Evolutionary conservation across 2,113 vertebrate species (phyloP).

Genomic region (Chionis minor): DNA sequence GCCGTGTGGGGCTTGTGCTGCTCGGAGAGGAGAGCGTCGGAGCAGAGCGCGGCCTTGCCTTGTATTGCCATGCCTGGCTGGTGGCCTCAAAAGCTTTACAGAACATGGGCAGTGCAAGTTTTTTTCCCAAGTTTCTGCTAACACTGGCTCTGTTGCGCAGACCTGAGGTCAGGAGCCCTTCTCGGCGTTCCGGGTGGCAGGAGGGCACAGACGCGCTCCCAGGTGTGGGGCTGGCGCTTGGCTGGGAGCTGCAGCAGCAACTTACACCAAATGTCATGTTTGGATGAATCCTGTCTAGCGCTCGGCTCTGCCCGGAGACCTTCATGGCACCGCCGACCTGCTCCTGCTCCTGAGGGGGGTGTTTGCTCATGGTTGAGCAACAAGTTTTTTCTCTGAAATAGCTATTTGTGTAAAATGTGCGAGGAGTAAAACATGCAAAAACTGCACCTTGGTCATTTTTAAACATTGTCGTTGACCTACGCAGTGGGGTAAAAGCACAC

Average conservation of each 20-base stretch:
- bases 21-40: accelerated
- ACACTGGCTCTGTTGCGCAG: not conserved
- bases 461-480: not conserved
- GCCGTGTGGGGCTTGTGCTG: not conserved
- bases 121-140: not conserved
- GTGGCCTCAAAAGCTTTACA: not conserved
- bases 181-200: not conserved
- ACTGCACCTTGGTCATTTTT: not conserved
- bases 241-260: not conserved
- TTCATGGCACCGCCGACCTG: accelerated
- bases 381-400: not conserved
- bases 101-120: accelerated
- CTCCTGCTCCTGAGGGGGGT: not conserved
- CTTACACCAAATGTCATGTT: accelerated
- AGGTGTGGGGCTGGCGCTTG: not conserved
- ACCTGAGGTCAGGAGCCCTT: not conserved
- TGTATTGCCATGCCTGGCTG: not conserved
- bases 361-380: not conserved
- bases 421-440: not conserved
- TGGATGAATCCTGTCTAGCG: too few species aligned
- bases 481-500: not conserved
- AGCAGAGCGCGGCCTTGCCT: not conserved
- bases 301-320: accelerated
- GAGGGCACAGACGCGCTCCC: not conserved
- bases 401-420: not conserved